These are phyloP conservation scores for Nowickia ferox DNA, from an alignment of 2,888 invertebrate genomes.

Conservation along the genomic window DNA sequence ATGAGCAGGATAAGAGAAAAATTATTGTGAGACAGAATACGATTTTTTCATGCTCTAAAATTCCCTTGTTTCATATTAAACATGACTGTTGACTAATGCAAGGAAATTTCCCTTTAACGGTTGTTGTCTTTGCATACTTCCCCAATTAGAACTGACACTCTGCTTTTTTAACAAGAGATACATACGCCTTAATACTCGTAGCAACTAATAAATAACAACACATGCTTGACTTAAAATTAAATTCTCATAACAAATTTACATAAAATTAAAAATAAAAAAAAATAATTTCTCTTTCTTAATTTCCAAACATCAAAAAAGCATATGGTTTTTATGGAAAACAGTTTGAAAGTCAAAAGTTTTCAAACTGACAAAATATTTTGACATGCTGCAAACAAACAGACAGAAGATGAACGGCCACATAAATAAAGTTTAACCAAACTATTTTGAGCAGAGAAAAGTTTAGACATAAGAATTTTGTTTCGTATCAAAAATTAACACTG, in stretches of 20 bases:
- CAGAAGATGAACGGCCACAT: not conserved
- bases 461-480: not conserved
- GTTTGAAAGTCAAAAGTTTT: slow-evolving; percentile 38
- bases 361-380: slow-evolving; percentile 68
- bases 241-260: slow-evolving; percentile 24
- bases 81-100: too few relatives aligned
- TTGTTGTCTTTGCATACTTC: too few relatives aligned
- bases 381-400: slow-evolving; percentile 28
- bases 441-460: not conserved
- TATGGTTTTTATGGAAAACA: slow-evolving; percentile 46
- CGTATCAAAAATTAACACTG: slow-evolving; percentile 54
- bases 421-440: slow-evolving; percentile 20
- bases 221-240: slow-evolving; percentile 21
- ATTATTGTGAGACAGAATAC: too few relatives aligned
- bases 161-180: too few relatives aligned
- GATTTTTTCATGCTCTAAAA: too few relatives aligned
- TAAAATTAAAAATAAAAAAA: slow-evolving; percentile 26
- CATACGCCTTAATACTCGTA: not conserved
- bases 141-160: too few relatives aligned
- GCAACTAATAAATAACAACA: too few relatives aligned
- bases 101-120: too few relatives aligned
- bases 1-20: too few relatives aligned
- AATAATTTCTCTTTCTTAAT: slow-evolving; percentile 36
- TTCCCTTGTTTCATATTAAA: too few relatives aligned
- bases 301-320: slow-evolving; percentile 19